phyloP scores from a whole-genome alignment of 2,888 invertebrate genomes.

The Polymixis flavicincta region DNA sequence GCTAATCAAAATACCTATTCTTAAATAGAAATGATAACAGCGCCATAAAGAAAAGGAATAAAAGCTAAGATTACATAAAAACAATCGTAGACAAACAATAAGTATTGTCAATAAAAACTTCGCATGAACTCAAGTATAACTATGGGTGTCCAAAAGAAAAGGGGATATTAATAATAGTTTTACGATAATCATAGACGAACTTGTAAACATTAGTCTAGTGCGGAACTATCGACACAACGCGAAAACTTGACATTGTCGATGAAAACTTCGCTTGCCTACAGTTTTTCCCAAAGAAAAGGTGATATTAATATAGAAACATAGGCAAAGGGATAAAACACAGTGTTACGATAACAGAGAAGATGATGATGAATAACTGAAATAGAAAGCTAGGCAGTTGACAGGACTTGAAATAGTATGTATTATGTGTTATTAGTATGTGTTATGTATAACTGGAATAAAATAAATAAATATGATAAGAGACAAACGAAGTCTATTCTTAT shows the following conservation, averaged over 20 bases:
- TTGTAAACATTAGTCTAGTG: neutral
- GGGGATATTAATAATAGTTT: conserved; percentile 3
- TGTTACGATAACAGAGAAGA: conserved; percentile 14
- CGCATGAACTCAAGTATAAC: neutral
- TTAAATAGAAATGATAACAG: neutral
- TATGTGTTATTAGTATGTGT: too few relatives aligned
- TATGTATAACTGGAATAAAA: too few relatives aligned
- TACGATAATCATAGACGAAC: neutral
- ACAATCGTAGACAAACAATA: neutral
- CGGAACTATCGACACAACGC: neutral
- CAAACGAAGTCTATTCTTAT: too few relatives aligned
- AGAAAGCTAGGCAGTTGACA: too few relatives aligned
- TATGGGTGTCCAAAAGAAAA: neutral
- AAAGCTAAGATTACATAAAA: neutral
- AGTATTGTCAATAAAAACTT: conserved; percentile 6
- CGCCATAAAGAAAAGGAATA: neutral
- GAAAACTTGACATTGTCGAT: conserved; percentile 2
- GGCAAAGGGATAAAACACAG: conserved; percentile 26
- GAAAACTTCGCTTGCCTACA: neutral
- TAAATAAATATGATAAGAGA: too few relatives aligned
- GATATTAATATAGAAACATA: conserved; percentile 13
- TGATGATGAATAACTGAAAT: too few relatives aligned
- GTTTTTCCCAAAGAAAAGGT: conserved; percentile 22
- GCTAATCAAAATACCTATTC: neutral
- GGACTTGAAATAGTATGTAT: too few relatives aligned